phyloP scores from a whole-genome alignment of 1,140 invertebrate species.

The Drosophila seguyi region DNA sequence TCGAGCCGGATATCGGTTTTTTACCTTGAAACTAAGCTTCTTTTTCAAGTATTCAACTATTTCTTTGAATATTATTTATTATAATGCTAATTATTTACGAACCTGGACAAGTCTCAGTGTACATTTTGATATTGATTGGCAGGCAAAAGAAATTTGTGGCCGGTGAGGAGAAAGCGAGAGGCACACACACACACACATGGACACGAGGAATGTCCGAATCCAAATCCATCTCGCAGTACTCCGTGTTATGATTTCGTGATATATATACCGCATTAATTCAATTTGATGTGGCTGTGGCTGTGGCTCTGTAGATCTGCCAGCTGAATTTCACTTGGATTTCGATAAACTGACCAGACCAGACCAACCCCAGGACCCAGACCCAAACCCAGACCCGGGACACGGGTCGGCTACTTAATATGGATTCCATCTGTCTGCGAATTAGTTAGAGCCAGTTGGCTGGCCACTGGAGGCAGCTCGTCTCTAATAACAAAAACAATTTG shows the following conservation, averaged over 20 bases:
- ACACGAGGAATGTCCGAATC: constrained; percentile 26
- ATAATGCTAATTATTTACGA: neutral
- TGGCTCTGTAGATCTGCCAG: constrained; percentile 25
- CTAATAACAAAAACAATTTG: constrained; percentile 36
- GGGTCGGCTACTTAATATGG: constrained; percentile 39
- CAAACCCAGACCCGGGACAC: constrained; percentile 21
- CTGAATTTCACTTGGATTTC: constrained; percentile 52
- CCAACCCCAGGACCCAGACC: neutral
- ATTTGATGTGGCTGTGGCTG: constrained; percentile 60
- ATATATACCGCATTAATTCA: constrained; percentile 77
- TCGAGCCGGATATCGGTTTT: neutral
- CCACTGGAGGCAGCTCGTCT: constrained; percentile 8
- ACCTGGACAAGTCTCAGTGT: neutral
- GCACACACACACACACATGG: neutral
- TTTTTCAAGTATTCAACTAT: neutral
- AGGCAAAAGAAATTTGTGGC: constrained; percentile 20
- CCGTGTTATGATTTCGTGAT: constrained; percentile 71
- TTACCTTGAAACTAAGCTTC: neutral
- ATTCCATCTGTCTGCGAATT: constrained; percentile 36
- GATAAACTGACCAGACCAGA: constrained; percentile 46
- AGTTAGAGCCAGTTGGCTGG: constrained; percentile 30
- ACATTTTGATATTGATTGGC: constrained; percentile 36
- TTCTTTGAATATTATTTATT: neutral
- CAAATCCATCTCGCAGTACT: constrained; percentile 16
- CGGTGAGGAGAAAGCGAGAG: neutral